phyloP scores from a whole-genome alignment of 1,140 invertebrate species.

The Sinella curviseta region DNA sequence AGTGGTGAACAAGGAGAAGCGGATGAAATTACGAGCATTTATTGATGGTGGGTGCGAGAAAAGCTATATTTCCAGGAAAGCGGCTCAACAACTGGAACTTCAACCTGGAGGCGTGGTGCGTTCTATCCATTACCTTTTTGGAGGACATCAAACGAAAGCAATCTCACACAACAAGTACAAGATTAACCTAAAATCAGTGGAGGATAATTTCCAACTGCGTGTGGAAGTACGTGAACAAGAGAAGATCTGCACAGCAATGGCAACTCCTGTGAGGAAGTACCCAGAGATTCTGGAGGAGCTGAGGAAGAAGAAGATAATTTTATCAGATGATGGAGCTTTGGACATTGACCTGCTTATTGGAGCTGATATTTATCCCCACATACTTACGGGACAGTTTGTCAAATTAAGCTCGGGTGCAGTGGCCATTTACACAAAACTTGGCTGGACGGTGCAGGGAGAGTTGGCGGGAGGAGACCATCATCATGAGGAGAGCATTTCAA shows the following conservation, averaged over 20 bases:
- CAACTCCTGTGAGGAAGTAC: neutral
- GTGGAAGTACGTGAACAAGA: too few relatives aligned
- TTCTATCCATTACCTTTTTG: neutral
- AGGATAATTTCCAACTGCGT: neutral
- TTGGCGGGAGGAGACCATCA: too few relatives aligned
- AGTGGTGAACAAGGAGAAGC: too few relatives aligned
- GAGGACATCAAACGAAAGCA: neutral
- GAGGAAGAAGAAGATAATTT: neutral
- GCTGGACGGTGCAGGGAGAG: neutral
- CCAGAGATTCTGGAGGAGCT: neutral
- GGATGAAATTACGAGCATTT: neutral
- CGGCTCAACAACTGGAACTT: neutral
- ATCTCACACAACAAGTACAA: neutral
- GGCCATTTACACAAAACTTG: neutral
- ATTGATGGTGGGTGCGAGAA: conserved; percentile 12
- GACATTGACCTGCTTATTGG: conserved; percentile 14
- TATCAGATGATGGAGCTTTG: too few relatives aligned
- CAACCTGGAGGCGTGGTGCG: neutral
- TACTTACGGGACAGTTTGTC: neutral
- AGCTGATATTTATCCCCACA: neutral
- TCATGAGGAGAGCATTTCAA: neutral
- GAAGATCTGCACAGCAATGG: too few relatives aligned
- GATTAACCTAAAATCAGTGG: neutral
- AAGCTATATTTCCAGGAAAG: neutral
- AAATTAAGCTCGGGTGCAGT: neutral